Evolutionary conservation across 2,113 vertebrate species (phyloP).

Genomic region (Astur gentilis): DNA sequence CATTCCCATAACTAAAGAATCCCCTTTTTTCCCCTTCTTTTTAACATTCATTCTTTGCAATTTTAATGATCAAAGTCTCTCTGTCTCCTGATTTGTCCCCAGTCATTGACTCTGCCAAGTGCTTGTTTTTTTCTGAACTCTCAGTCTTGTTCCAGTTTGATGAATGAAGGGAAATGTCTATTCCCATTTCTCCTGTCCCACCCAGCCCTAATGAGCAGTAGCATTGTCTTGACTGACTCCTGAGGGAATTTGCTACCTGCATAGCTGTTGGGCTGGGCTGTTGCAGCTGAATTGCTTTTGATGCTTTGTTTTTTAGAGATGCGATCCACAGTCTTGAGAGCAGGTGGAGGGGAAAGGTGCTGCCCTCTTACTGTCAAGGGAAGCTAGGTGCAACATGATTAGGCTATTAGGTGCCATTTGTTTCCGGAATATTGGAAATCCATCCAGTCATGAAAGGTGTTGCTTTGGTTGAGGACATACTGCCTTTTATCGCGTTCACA

Average conservation of each 20-base stretch:
- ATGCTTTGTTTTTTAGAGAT: neutral
- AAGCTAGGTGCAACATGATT: neutral
- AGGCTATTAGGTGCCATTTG: neutral
- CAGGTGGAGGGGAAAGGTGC: neutral
- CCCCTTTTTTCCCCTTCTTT: constrained; percentile 27
- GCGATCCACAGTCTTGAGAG: neutral
- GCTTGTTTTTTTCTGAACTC: neutral
- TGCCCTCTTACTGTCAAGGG: neutral
- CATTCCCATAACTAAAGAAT: constrained; percentile 23
- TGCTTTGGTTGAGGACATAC: neutral
- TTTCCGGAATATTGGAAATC: neutral
- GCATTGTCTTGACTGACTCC: constrained; percentile 42
- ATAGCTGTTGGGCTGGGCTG: neutral
- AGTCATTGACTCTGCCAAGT: constrained; percentile 13
- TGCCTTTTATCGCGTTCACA: neutral
- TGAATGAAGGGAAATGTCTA: constrained; percentile 53
- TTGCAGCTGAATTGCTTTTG: neutral
- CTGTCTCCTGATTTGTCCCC: constrained; percentile 25
- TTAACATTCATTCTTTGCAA: neutral
- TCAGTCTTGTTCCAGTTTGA: constrained; percentile 33
- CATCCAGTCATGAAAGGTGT: neutral
- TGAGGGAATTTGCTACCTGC: constrained; percentile 36
- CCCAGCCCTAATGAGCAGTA: constrained; percentile 39
- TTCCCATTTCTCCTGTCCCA: constrained; percentile 52
- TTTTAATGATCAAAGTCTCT: constrained; percentile 22